Percentiles rank a stretch among this genome's conserved stretches.
Conservation (phyloP, 1,140 invertebrate genomes). For the Neuroterus valhalla region DNA sequence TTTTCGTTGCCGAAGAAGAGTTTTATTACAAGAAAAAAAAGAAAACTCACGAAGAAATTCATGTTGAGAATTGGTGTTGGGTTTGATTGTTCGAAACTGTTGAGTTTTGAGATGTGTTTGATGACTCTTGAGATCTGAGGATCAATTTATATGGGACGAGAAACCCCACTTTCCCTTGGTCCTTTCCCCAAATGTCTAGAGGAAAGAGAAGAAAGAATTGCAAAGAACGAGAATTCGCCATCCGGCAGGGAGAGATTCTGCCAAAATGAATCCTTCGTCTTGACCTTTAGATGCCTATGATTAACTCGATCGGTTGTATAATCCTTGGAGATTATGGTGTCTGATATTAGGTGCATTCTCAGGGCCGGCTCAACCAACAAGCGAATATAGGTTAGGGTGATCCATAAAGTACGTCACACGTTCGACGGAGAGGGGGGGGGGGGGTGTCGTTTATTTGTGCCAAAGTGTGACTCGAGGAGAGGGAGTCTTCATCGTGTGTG, state of each 20-base stretch:
- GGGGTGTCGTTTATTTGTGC: no score
- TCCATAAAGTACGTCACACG: no score
- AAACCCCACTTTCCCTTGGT: conserved; percentile 61
- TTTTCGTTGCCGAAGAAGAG: no score
- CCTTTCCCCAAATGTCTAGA: conserved; percentile 53
- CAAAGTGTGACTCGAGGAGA: no score
- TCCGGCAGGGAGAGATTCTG: conserved; percentile 52
- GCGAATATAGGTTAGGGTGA: no score
- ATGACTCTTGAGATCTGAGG: conserved; percentile 50
- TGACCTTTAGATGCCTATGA: conserved; percentile 62
- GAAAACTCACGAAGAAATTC: conserved; percentile 72
- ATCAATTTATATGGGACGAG: conserved; percentile 63
- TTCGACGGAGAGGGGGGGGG: no score
- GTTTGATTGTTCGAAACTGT: conserved; percentile 47
- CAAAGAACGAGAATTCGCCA: conserved; percentile 34
- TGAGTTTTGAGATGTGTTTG: conserved; percentile 61
- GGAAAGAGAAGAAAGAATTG: conserved; percentile 46
- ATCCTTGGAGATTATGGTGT: conserved; percentile 38
- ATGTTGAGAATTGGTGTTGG: conserved; percentile 57
- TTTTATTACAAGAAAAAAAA: conserved; percentile 27
- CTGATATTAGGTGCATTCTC: neutral
- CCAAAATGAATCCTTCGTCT: conserved; percentile 64
- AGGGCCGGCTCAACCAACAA: no score
- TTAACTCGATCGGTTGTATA: conserved; percentile 64
- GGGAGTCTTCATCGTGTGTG: no score